Percentiles rank a stretch among this genome's conserved stretches.
Evolutionary conservation across 2,797 vertebrate genomes (phyloP).

Genomic region (Leptatherina wallacei): DNA sequence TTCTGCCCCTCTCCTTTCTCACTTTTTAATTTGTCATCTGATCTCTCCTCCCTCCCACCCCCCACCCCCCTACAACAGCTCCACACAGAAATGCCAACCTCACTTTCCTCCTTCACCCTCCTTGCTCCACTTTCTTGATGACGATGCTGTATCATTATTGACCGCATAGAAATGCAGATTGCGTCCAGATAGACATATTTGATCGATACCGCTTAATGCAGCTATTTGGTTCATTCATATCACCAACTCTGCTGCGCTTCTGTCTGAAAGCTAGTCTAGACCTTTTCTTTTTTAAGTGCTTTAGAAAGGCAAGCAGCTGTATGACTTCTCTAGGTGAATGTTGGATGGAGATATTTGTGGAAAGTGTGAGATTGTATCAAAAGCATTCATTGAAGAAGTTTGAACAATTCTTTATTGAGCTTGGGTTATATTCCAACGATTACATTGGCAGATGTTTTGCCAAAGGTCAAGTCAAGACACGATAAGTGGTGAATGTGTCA

Average conservation of each 20-base stretch:
- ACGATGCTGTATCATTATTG: constrained; percentile 36
- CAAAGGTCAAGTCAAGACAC: neutral
- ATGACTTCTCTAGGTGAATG: neutral
- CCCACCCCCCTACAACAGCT: neutral
- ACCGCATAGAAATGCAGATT: constrained; percentile 40
- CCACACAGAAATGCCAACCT: constrained; percentile 5
- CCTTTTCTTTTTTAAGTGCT: neutral
- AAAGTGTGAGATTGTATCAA: neutral
- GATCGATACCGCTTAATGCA: constrained; percentile 37
- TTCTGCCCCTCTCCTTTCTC: neutral
- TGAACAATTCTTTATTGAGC: neutral
- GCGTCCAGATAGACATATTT: constrained; percentile 44
- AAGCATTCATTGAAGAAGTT: neutral
- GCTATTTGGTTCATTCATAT: constrained; percentile 42
- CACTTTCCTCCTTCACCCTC: neutral
- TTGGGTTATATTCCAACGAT: neutral
- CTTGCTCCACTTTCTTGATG: constrained; percentile 15
- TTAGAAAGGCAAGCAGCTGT: constrained; percentile 1
- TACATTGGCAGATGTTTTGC: neutral
- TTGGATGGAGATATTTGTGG: neutral
- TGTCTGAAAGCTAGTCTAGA: constrained; percentile 6
- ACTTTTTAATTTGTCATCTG: neutral
- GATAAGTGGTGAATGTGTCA: neutral
- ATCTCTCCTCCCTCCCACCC: neutral
- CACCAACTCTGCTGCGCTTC: neutral